These are phyloP conservation scores for Discoglossus pictus DNA, from an alignment of 2,797 vertebrate genomes.

Conservation along the genomic window DNA sequence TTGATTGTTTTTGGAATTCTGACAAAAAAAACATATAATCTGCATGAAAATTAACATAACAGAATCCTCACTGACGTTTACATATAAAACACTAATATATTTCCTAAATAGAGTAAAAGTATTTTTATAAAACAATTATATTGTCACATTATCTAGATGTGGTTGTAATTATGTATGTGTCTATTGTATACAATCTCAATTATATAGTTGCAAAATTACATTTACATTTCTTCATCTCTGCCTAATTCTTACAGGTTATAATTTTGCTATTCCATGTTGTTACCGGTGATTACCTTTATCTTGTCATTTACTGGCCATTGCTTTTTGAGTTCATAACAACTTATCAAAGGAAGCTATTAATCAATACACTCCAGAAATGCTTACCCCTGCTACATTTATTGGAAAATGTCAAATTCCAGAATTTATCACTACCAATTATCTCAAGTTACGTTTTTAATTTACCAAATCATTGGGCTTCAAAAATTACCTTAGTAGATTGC, in stretches of 20 bases:
- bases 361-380: slow-evolving; percentile 56
- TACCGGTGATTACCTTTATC: slow-evolving; percentile 49
- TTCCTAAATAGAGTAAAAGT: no score
- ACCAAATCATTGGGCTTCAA: slow-evolving; percentile 41
- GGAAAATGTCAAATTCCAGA: slow-evolving; percentile 34
- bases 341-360: slow-evolving; percentile 56
- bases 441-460: slow-evolving; percentile 35
- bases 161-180: no score
- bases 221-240: slow-evolving; percentile 23
- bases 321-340: slow-evolving; percentile 54
- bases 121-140: no score
- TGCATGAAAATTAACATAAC: no score
- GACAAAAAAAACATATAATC: no score
- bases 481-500: slow-evolving; percentile 21
- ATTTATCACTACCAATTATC: slow-evolving; percentile 41
- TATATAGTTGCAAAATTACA: no score
- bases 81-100: no score
- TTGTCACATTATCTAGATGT: no score
- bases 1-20: no score
- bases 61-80: no score
- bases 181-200: no score
- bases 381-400: slow-evolving; percentile 46
- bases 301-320: slow-evolving; percentile 46
- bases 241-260: not conserved
- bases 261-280: slow-evolving; percentile 41